These are phyloP conservation scores for Megaptera novaeangliae DNA, from an alignment of 2,113 vertebrate genomes.

Conservation along the genomic window DNA sequence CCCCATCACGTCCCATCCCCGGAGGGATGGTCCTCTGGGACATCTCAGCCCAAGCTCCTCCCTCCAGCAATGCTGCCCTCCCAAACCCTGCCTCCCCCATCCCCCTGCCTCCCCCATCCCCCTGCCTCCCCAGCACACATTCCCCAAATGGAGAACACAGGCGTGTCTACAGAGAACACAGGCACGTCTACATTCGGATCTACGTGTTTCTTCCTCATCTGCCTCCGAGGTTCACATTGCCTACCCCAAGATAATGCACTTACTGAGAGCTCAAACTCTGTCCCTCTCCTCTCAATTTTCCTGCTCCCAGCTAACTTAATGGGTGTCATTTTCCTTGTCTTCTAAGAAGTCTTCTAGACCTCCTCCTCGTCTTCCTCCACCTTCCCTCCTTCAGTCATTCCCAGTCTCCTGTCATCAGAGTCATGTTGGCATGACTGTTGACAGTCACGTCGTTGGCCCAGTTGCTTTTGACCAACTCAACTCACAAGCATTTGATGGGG, in stretches of 20 bases:
- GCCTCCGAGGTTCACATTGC: background rate
- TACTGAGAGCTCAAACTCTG: background rate
- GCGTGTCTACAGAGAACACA: background rate
- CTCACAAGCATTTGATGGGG: background rate
- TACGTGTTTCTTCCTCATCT: background rate
- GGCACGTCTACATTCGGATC: no score
- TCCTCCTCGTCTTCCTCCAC: background rate
- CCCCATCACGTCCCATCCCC: background rate
- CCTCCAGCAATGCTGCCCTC: background rate
- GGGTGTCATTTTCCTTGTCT: background rate
- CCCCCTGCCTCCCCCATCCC: background rate
- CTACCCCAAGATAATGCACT: background rate
- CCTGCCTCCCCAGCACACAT: background rate
- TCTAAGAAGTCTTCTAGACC: background rate
- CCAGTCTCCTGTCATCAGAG: background rate
- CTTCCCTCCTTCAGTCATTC: background rate
- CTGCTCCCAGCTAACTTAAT: background rate
- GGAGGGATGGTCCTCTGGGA: background rate
- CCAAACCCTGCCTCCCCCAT: background rate
- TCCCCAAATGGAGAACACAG: background rate
- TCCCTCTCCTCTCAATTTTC: background rate
- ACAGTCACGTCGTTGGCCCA: background rate
- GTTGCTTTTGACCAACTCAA: background rate
- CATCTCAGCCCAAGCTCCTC: background rate
- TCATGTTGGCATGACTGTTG: background rate